Conservation (phyloP, 1,140 invertebrate species). For the Forficula auricularia region DNA sequence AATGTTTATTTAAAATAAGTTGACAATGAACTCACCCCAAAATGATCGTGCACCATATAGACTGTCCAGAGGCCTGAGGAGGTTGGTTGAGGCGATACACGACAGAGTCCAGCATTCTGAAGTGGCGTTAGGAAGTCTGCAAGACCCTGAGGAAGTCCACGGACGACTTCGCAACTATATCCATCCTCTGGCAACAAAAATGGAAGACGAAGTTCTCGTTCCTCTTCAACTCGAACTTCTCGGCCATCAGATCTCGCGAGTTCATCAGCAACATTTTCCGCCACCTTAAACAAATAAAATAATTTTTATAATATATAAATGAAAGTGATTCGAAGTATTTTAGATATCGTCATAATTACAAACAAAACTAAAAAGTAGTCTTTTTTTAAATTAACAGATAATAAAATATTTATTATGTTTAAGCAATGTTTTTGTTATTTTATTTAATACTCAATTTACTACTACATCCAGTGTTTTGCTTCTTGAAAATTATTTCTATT, state of each 20-base stretch:
- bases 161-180: slow-evolving; percentile 90
- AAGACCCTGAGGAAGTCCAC: slow-evolving; percentile 79
- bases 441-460: too few species aligned
- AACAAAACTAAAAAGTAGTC: too few species aligned
- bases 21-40: slow-evolving; percentile 14
- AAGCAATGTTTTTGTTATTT: too few species aligned
- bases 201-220: slow-evolving; percentile 69
- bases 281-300: slow-evolving; percentile 38
- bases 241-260: slow-evolving; percentile 74
- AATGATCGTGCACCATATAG: slow-evolving; percentile 47
- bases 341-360: too few species aligned
- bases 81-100: slow-evolving; percentile 72
- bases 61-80: slow-evolving; percentile 88
- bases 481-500: too few species aligned
- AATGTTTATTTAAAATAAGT: too few species aligned
- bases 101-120: slow-evolving; percentile 68
- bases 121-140: slow-evolving; percentile 81
- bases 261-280: slow-evolving; percentile 85
- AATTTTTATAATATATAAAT: too few species aligned
- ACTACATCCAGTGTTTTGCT: too few species aligned
- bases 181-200: slow-evolving; percentile 92
- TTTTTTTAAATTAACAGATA: too few species aligned
- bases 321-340: too few species aligned
- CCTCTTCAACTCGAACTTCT: slow-evolving; percentile 66
- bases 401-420: too few species aligned